Conservation (phyloP, 2,113 vertebrate species). For the Nanger granti region DNA sequence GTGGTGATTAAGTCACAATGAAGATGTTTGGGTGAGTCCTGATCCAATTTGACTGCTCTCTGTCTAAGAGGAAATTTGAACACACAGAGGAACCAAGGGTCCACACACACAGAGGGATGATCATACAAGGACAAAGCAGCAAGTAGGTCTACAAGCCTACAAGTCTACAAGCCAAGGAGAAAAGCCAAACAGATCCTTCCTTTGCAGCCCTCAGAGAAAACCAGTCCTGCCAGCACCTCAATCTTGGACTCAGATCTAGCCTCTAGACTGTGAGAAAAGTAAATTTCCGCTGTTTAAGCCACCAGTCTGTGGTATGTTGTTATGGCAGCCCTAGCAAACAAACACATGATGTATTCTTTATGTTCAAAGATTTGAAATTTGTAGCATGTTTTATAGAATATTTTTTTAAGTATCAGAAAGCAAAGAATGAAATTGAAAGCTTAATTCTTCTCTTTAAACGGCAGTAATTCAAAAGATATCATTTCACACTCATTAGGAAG, state of each 20-base stretch:
- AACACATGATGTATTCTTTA: background rate
- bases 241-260: background rate
- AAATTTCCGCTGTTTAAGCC: constrained; percentile 1
- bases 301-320: background rate
- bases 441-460: constrained; percentile 4
- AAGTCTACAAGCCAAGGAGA: background rate
- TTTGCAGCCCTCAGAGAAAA: background rate
- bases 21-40: background rate
- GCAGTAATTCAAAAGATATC: constrained; percentile 72
- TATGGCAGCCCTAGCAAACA: background rate
- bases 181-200: background rate
- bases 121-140: background rate
- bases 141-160: background rate
- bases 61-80: background rate
- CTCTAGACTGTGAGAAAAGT: background rate
- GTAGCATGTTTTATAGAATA: background rate
- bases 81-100: background rate
- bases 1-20: background rate
- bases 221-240: background rate
- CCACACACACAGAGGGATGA: background rate
- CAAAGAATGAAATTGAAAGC: background rate
- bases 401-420: constrained; percentile 27
- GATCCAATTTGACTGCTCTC: background rate
- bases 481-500: background rate
- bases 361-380: constrained; percentile 22